Base-by-base conservation (phyloP, 2,888 invertebrate genomes). In the Eristalinus aeneus region DNA sequence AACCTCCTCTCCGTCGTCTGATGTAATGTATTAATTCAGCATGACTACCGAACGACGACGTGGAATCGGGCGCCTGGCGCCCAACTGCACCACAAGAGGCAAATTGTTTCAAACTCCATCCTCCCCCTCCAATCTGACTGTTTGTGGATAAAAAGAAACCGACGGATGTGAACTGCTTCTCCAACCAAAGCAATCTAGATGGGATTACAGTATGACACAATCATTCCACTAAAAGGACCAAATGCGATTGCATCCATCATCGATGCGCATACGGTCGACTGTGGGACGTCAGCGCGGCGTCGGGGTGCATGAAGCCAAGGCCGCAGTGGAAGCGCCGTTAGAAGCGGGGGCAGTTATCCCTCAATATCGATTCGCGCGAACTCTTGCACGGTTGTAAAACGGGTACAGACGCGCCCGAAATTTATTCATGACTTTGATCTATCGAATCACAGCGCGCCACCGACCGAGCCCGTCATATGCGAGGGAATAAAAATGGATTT, bases 391-490 rank as follows among this genome's bases (percentile, higher is more conserved):
- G 73, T 9, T 8, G n/a, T 20, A 36, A 46, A 82, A 67, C 54
- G 56, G 58, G 78, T 69, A 64, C 71, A 79, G 76, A 63, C 84
- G 75, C 54, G 39, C 32, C 39, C 23, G 60, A 75, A 76, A 80
- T 85, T 72, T 80, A 80, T 85, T 80, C 80, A 85, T 85, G 80
- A 76, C 84, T 80, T 85, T 76, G 80, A 85, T 84, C 84, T 72
- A 71, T 72, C 23, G 79, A 79, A 72, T 78, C 61, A 63, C 72
- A 9, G 20, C 64, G 3, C 46, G 27, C n/a, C 54, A n/a, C n/a
- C n/a, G 46, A 46, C 16, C 39, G 34, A 31, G 36, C 10, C n/a
- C 31, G 23, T 34, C n/a, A 39, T 39, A 22, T 39, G 34, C 54
- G 71, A 76, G 72, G 34, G 31, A 72, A 65, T 80, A 72, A 85